Evolutionary conservation across 2,888 invertebrate genomes (phyloP).

Genomic region (Aphidius colemani): DNA sequence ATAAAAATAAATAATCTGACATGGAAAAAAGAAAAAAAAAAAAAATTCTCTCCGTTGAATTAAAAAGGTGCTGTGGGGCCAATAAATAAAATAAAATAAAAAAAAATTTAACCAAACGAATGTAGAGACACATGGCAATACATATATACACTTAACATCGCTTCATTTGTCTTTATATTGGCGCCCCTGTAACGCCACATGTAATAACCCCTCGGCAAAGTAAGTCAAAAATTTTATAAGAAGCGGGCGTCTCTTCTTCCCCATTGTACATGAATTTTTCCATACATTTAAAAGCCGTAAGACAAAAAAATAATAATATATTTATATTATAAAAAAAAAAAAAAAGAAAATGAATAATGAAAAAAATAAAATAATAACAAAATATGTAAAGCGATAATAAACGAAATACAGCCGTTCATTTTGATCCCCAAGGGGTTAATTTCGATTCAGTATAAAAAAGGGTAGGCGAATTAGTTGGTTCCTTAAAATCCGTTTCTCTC

Average conservation of each 20-base stretch:
- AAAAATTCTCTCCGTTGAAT: not conserved
- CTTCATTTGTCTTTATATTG: slow-evolving; percentile 55
- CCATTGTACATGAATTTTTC: not conserved
- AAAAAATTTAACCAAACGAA: slow-evolving; percentile 13
- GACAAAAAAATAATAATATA: not conserved
- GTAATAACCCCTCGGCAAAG: slow-evolving; percentile 24
- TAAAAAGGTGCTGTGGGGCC: not conserved
- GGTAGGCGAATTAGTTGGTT: slow-evolving; percentile 54
- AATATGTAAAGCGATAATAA: slow-evolving; percentile 31
- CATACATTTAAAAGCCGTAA: not conserved
- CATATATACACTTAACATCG: slow-evolving; percentile 37
- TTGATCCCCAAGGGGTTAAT: slow-evolving; percentile 54
- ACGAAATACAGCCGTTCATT: slow-evolving; percentile 25
- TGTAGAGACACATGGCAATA: slow-evolving; percentile 52
- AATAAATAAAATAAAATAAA: not conserved
- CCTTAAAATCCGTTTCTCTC: slow-evolving; percentile 57
- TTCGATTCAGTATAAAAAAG: slow-evolving; percentile 41
- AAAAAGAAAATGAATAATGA: slow-evolving; percentile 5
- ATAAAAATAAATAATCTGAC: slow-evolving; percentile 12
- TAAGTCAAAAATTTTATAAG: slow-evolving; percentile 18
- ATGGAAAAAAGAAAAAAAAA: not conserved
- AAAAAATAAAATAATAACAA: slow-evolving; percentile 15
- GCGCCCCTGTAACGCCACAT: slow-evolving; percentile 31
- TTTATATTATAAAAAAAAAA: not conserved
- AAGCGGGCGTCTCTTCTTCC: slow-evolving; percentile 1